Evolutionary conservation across 2,888 invertebrate species (phyloP).

Genomic region (Celastrina argiolus): DNA sequence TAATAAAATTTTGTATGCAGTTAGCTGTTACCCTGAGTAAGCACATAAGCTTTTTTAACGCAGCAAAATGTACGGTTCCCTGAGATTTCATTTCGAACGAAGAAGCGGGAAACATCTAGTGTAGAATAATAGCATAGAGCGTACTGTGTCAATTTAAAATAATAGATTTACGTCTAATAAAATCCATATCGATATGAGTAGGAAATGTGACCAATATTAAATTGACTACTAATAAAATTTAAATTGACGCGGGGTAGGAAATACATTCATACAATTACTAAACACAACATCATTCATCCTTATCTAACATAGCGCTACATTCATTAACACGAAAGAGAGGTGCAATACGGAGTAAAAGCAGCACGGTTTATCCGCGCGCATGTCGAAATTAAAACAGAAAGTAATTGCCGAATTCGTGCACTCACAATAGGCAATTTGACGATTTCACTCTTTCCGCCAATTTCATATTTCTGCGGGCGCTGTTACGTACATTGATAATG

Average conservation of each 20-base stretch:
- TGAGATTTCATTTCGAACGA: too few relatives aligned
- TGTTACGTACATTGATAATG: neutral
- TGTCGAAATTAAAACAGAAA: slow-evolving; percentile 67
- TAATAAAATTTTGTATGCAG: too few relatives aligned
- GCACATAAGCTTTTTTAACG: too few relatives aligned
- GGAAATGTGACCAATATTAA: too few relatives aligned
- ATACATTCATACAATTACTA: neutral
- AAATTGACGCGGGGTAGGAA: too few relatives aligned
- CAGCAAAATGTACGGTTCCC: too few relatives aligned
- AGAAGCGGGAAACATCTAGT: too few relatives aligned
- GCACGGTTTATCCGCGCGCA: slow-evolving; percentile 44
- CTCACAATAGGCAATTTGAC: slow-evolving; percentile 73
- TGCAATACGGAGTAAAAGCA: slow-evolving; percentile 30
- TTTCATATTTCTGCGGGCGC: slow-evolving; percentile 56
- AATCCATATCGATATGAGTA: too few relatives aligned
- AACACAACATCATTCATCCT: neutral
- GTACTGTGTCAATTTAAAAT: too few relatives aligned
- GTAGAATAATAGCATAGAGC: too few relatives aligned
- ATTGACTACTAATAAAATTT: neutral
- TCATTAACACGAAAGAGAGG: slow-evolving; percentile 28
- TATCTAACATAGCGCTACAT: slow-evolving; percentile 12
- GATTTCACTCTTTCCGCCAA: slow-evolving; percentile 73
- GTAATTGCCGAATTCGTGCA: slow-evolving; percentile 69
- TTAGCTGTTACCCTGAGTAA: too few relatives aligned
- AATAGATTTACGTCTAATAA: too few relatives aligned